phyloP scores from a whole-genome alignment of 2,113 vertebrate genomes.

The Nicator chloris region DNA sequence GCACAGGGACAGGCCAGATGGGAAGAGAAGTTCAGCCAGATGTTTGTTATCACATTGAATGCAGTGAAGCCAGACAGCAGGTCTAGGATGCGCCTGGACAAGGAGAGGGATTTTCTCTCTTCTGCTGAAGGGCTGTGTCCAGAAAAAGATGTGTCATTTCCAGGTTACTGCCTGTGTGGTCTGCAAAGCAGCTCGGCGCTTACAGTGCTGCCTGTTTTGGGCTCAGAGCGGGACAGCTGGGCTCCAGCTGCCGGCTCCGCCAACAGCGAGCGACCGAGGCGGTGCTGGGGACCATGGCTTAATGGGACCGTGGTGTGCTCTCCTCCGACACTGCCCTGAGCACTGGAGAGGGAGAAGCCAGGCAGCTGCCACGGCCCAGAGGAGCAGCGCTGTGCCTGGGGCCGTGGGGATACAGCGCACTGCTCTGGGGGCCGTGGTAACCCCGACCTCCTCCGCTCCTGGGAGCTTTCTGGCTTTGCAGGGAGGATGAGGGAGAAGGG shows the following conservation, averaged over 20 bases:
- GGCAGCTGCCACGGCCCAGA: no score
- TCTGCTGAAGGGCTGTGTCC: neutral
- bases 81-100: neutral
- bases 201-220: neutral
- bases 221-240: neutral
- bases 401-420: rapidly evolving
- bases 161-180: neutral
- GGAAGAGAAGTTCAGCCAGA: neutral
- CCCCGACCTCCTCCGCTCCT: rapidly evolving
- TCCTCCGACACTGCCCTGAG: rapidly evolving
- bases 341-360: rapidly evolving
- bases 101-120: neutral
- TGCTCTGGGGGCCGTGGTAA: rapidly evolving
- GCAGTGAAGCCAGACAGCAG: neutral
- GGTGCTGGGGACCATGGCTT: neutral
- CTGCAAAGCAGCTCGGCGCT: neutral
- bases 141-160: neutral
- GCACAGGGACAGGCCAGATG: neutral
- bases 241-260: neutral
- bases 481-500: neutral
- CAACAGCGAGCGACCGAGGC: neutral
- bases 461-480: neutral
- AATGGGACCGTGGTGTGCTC: rapidly evolving
- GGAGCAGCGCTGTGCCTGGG: rapidly evolving
- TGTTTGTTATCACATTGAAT: neutral